Evolutionary conservation across 2,797 vertebrate genomes (phyloP).

Genomic region (Cetoscarus ocellatus): DNA sequence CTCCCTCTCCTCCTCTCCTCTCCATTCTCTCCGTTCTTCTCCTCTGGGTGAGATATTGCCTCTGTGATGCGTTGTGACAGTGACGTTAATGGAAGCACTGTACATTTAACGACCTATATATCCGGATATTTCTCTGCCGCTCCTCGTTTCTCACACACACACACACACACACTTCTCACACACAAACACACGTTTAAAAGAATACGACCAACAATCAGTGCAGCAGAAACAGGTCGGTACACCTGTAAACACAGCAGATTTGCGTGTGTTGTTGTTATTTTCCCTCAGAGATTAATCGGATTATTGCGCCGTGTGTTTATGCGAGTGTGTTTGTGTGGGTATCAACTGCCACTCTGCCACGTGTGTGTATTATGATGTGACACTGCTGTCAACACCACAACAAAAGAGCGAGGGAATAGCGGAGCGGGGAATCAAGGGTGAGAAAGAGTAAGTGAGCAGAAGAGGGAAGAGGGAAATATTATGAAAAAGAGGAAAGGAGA

Average conservation of each 20-base stretch:
- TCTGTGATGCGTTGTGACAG: conserved; percentile 77
- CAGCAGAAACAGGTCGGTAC: conserved; percentile 30
- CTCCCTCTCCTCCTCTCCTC: neutral
- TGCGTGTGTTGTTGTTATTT: conserved; percentile 10
- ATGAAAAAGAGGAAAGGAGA: neutral
- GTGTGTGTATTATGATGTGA: conserved; percentile 17
- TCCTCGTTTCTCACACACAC: conserved; percentile 19
- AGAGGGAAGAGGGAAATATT: neutral
- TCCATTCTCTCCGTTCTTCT: neutral
- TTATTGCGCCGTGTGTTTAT: conserved; percentile 2
- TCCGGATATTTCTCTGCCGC: conserved; percentile 54
- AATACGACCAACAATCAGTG: conserved; percentile 11
- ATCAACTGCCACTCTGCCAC: conserved; percentile 29
- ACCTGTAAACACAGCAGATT: conserved; percentile 35
- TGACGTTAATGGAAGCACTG: conserved; percentile 78
- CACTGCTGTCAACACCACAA: conserved; percentile 37
- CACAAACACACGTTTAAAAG: conserved; percentile 4
- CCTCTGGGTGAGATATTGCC: conserved; percentile 74
- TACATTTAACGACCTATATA: conserved; percentile 71
- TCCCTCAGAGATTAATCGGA: neutral
- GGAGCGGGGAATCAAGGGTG: neutral
- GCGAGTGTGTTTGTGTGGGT: neutral
- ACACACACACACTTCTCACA: conserved; percentile 34
- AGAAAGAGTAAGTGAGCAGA: conserved; percentile 5
- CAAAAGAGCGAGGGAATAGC: conserved; percentile 33